phyloP scores from a whole-genome alignment of 1,140 invertebrate genomes.

The Capitella teleta region DNA sequence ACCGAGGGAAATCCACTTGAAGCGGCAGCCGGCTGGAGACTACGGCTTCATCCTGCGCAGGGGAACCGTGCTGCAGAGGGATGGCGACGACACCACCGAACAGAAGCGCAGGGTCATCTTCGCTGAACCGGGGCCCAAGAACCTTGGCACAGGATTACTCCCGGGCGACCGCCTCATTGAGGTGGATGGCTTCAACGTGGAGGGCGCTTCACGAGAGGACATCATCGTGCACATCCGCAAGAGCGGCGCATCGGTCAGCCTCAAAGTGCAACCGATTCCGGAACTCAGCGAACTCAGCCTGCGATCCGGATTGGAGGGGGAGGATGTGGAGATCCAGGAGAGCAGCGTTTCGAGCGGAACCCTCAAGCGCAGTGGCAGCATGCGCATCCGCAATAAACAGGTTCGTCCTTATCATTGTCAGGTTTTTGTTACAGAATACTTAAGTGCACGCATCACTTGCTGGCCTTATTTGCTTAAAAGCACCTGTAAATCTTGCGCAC shows the following conservation, averaged over 20 bases:
- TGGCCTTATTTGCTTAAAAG: too few species aligned
- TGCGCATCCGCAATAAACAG: constrained; percentile 24
- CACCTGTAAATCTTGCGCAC: too few species aligned
- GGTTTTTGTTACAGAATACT: too few species aligned
- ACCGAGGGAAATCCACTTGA: constrained; percentile 63
- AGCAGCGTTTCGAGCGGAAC: constrained; percentile 58
- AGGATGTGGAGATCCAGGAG: constrained; percentile 53
- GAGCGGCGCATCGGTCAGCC: constrained; percentile 65
- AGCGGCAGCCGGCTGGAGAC: constrained; percentile 73
- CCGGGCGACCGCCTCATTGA: constrained; percentile 85
- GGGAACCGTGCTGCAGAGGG: constrained; percentile 40
- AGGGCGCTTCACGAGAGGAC: constrained; percentile 74
- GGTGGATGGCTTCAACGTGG: constrained; percentile 76
- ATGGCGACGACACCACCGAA: constrained; percentile 13
- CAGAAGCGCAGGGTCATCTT: constrained; percentile 68
- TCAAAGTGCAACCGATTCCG: constrained; percentile 59
- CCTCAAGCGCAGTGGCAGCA: constrained; percentile 58
- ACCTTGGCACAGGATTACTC: constrained; percentile 64
- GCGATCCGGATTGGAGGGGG: constrained; percentile 28
- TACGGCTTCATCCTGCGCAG: constrained; percentile 89
- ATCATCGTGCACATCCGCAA: constrained; percentile 85
- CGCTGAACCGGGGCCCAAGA: constrained; percentile 66
- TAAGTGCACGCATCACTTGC: too few species aligned
- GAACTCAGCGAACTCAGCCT: constrained; percentile 62
- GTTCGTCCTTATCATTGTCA: too few species aligned